These are phyloP conservation scores for Anastrepha obliqua DNA, from an alignment of 1,140 invertebrate species.

Conservation along the genomic window DNA sequence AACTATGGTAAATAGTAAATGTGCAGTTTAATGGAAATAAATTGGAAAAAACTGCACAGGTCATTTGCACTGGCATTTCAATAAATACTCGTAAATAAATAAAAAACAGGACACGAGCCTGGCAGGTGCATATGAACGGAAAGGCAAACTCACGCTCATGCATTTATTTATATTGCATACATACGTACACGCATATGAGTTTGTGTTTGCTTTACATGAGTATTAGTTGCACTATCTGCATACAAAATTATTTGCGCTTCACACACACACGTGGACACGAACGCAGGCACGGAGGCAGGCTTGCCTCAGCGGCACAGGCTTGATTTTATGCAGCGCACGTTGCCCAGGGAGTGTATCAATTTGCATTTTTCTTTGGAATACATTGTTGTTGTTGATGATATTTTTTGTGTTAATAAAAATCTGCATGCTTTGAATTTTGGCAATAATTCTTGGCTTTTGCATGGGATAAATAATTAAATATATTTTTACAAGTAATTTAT, in stretches of 20 bases:
- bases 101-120: neutral
- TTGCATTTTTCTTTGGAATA: neutral
- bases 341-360: neutral
- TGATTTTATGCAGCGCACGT: neutral
- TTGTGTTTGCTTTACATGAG: neutral
- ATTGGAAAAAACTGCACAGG: neutral
- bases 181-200: neutral
- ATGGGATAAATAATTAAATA: neutral
- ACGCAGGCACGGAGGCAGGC: neutral
- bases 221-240: neutral
- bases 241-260: neutral
- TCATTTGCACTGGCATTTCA: slow-evolving; percentile 3
- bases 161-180: neutral
- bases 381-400: neutral
- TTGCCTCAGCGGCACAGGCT: neutral
- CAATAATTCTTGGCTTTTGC: neutral
- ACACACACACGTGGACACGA: neutral
- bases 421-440: neutral
- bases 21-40: slow-evolving; percentile 12
- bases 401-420: neutral
- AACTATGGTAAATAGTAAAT: neutral
- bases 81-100: neutral
- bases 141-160: neutral
- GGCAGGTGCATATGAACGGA: neutral
- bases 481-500: neutral